These are phyloP conservation scores for Fregata magnificens DNA, from an alignment of 2,113 vertebrate species.

Conservation along the genomic window DNA sequence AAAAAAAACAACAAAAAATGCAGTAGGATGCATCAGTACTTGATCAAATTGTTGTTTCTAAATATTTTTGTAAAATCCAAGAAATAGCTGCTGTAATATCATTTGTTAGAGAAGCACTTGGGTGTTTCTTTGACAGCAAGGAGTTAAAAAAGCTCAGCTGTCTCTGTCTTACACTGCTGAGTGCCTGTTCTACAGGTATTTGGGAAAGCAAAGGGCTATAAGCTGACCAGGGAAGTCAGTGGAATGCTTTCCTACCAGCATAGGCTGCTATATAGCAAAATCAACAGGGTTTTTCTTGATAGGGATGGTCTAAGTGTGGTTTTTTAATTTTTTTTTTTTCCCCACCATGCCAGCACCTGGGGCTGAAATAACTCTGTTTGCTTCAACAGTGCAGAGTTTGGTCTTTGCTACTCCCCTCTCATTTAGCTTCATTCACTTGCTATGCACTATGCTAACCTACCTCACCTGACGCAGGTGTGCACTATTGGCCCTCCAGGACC, in stretches of 20 bases:
- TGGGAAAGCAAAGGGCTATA: neutral
- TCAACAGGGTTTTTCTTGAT: neutral
- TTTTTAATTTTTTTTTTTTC: neutral
- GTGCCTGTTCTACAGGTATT: too few relatives aligned
- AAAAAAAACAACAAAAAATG: neutral
- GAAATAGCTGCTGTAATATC: neutral
- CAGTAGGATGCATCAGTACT: too few relatives aligned
- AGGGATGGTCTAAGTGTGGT: neutral
- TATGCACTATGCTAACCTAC: neutral
- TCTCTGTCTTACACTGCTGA: too few relatives aligned
- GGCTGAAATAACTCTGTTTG: neutral
- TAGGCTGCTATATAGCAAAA: rapidly evolving
- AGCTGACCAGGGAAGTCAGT: neutral
- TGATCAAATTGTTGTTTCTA: neutral
- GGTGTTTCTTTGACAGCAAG: neutral
- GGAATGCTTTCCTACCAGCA: neutral
- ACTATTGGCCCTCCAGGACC: neutral
- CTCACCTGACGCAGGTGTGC: too few relatives aligned
- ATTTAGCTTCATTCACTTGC: neutral
- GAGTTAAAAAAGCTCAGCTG: neutral
- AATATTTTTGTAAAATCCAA: neutral
- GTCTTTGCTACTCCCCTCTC: neutral
- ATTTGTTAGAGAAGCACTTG: neutral
- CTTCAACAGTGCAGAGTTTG: neutral
- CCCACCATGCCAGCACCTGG: neutral